Conservation (phyloP, 92 coral and sea anemone species). For the Zoanthus sansibaricus region DNA sequence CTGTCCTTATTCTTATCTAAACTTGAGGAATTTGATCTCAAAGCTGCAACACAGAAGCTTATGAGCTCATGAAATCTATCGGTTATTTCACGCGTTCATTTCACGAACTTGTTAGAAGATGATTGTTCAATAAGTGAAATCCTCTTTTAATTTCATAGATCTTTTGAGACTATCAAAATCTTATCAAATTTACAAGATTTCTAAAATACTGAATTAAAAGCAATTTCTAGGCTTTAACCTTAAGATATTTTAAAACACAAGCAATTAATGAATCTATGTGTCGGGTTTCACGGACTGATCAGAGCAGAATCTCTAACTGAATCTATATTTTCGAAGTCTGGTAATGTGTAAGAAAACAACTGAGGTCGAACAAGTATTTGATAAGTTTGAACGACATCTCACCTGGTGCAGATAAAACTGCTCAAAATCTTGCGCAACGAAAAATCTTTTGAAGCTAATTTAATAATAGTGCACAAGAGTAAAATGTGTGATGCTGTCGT, state of each 20-base stretch:
- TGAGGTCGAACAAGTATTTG: background rate
- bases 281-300: conserved; percentile 36
- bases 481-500: background rate
- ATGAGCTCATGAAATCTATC: background rate
- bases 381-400: background rate
- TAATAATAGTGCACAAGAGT: background rate
- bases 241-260: background rate
- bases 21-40: conserved; percentile 27
- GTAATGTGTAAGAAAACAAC: background rate
- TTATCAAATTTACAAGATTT: background rate
- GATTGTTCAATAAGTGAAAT: background rate
- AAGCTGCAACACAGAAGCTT: background rate
- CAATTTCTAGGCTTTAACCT: background rate
- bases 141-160: background rate
- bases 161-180: conserved; percentile 17
- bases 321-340: background rate
- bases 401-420: background rate
- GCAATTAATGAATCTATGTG: background rate
- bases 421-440: conserved; percentile 11
- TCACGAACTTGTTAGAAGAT: conserved; percentile 6
- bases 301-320: background rate
- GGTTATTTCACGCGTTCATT: conserved; percentile 16
- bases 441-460: conserved; percentile 12
- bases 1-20: background rate
- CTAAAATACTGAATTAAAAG: conserved; percentile 10